These are phyloP conservation scores for Rhynchomys soricoides DNA, from an alignment of 2,113 vertebrate species.

Conservation along the genomic window DNA sequence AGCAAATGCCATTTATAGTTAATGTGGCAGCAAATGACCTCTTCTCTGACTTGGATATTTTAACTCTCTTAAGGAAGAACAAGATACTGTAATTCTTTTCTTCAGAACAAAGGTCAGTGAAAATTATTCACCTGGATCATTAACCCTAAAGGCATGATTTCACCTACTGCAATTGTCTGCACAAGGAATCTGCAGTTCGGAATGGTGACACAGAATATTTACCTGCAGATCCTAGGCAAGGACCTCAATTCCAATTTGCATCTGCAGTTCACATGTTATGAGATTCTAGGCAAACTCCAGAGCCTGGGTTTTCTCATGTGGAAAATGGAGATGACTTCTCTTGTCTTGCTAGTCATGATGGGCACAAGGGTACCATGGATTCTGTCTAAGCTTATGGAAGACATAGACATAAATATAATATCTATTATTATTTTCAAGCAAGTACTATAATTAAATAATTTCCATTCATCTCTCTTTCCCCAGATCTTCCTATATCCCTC, in stretches of 20 bases:
- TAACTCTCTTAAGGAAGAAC: conserved; percentile 65
- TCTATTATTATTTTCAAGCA: neutral
- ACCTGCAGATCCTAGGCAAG: neutral
- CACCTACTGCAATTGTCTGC: accelerated
- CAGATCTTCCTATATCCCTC: neutral
- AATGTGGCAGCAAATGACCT: conserved; percentile 60
- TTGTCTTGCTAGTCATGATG: neutral
- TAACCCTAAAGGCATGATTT: neutral
- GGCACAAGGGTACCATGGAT: neutral
- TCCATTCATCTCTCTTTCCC: neutral
- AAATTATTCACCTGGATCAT: conserved; percentile 41
- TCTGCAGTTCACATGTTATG: neutral
- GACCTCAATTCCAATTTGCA: neutral
- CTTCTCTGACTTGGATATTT: conserved; percentile 55
- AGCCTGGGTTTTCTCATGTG: neutral
- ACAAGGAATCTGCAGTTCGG: accelerated
- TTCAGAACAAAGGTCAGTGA: neutral
- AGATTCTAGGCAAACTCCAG: neutral
- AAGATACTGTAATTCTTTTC: conserved; percentile 9
- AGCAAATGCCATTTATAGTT: conserved; percentile 72
- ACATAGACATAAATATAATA: neutral
- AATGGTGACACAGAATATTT: neutral
- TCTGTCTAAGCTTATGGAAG: neutral
- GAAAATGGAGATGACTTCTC: neutral
- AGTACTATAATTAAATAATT: neutral